These are phyloP conservation scores for Strigamia transsilvanica DNA, from an alignment of 2,888 invertebrate genomes.

Conservation along the genomic window DNA sequence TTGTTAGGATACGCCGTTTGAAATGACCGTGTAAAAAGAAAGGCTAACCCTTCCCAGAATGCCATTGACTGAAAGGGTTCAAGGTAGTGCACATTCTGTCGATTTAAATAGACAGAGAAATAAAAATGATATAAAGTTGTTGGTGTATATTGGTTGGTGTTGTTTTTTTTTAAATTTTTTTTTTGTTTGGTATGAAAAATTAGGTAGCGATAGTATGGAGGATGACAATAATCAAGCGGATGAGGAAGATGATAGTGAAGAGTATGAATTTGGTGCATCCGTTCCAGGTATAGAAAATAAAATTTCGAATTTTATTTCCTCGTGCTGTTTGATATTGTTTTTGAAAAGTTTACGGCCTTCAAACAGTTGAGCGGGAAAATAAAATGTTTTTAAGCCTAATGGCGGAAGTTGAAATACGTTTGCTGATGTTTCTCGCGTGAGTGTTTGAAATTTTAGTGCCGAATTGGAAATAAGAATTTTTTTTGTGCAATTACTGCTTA, in stretches of 20 bases:
- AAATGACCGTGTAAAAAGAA: constrained; percentile 14
- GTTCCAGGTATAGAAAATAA: not conserved
- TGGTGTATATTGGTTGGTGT: too few species aligned
- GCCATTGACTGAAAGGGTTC: constrained; percentile 27
- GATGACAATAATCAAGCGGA: constrained; percentile 14
- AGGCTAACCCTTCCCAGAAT: constrained; percentile 17
- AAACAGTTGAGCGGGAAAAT: too few species aligned
- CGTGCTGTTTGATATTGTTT: not conserved
- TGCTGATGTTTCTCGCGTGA: too few species aligned
- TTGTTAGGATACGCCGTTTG: not conserved
- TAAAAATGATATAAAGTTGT: not conserved
- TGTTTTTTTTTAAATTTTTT: not conserved
- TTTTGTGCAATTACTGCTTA: too few species aligned
- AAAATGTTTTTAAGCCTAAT: too few species aligned
- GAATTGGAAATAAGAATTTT: too few species aligned
- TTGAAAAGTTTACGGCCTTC: too few species aligned
- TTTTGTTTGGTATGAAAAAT: not conserved
- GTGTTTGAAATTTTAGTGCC: too few species aligned
- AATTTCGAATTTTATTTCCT: not conserved
- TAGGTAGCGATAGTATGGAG: constrained; percentile 1
- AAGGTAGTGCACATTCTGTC: constrained; percentile 21
- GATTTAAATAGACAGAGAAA: not conserved
- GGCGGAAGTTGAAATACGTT: too few species aligned
- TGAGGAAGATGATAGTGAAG: constrained; percentile 2
- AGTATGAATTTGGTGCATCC: not conserved